Evolutionary conservation across 2,797 vertebrate genomes (phyloP).

Genomic region (Trichosurus vulpecula): DNA sequence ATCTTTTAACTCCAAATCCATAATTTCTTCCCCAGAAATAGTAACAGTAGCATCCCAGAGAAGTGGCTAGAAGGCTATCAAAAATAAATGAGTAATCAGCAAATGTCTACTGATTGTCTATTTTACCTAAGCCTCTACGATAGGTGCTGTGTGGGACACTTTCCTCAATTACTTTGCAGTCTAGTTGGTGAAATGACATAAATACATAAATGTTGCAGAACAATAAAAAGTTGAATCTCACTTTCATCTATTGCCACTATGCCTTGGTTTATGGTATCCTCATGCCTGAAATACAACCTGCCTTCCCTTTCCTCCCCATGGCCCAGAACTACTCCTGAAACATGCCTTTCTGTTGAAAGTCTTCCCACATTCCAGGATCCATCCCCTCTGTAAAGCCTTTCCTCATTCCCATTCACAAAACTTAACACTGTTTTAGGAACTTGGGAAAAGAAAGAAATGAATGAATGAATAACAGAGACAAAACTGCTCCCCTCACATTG

Average conservation of each 20-base stretch:
- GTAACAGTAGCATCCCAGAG: not conserved
- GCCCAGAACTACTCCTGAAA: not conserved
- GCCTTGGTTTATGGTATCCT: not conserved
- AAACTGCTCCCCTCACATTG: not conserved
- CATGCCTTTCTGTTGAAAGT: not conserved
- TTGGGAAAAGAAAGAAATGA: not conserved
- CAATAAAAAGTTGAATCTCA: not conserved
- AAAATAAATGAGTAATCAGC: not conserved
- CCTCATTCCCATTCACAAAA: not conserved
- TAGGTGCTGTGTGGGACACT: not conserved
- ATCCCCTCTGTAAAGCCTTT: not conserved
- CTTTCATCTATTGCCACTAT: not conserved
- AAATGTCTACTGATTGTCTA: not conserved
- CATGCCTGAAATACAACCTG: not conserved
- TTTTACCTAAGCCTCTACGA: not conserved
- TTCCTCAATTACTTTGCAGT: too few species aligned
- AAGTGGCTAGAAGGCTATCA: not conserved
- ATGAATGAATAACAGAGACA: not conserved
- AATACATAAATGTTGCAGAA: not conserved
- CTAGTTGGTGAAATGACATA: not conserved
- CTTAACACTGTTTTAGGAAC: not conserved
- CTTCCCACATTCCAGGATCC: not conserved
- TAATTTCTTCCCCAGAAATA: not conserved
- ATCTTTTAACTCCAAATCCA: not conserved
- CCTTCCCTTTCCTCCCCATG: not conserved